A percentile compares a stretch with the other conserved stretches of the same genome.
phyloP scores from a whole-genome alignment of 2,113 vertebrate genomes.

The Carassius gibelio region DNA sequence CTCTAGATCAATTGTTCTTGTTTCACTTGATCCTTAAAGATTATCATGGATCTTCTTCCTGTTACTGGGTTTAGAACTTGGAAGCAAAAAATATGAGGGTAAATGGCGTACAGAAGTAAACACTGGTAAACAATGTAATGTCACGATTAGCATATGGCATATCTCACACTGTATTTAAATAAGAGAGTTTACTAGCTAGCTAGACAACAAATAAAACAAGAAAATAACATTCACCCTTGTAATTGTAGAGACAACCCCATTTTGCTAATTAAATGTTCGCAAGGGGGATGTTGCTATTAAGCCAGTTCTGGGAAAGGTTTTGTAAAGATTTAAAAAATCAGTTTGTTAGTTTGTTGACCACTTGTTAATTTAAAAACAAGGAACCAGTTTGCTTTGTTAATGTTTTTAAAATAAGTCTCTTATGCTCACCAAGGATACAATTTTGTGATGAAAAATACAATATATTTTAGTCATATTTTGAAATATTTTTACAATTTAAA shows the following conservation, averaged over 20 bases:
- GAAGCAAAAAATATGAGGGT: too few relatives aligned
- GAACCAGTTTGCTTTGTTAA: neutral
- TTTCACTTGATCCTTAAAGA: constrained; percentile 4
- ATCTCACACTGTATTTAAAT: neutral
- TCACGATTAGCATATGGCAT: constrained; percentile 9
- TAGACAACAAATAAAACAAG: too few relatives aligned
- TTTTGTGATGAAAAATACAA: too few relatives aligned
- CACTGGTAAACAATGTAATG: neutral
- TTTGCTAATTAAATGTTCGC: neutral
- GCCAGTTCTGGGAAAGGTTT: too few relatives aligned
- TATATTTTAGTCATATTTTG: too few relatives aligned
- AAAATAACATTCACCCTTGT: too few relatives aligned
- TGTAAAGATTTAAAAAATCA: too few relatives aligned
- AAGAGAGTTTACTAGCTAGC: too few relatives aligned
- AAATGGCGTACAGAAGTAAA: neutral
- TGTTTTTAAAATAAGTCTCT: neutral
- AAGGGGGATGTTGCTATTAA: neutral
- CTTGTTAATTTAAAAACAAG: too few relatives aligned
- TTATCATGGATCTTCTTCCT: neutral
- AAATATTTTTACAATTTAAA: too few relatives aligned
- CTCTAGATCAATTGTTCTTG: neutral
- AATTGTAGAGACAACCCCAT: neutral
- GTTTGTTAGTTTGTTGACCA: too few relatives aligned
- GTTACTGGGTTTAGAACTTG: neutral
- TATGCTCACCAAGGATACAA: neutral